A percentile compares a stretch with the other conserved stretches of the same genome.
Evolutionary conservation across 1,140 invertebrate genomes (phyloP).

Genomic region (Reticulitermes speratus): DNA sequence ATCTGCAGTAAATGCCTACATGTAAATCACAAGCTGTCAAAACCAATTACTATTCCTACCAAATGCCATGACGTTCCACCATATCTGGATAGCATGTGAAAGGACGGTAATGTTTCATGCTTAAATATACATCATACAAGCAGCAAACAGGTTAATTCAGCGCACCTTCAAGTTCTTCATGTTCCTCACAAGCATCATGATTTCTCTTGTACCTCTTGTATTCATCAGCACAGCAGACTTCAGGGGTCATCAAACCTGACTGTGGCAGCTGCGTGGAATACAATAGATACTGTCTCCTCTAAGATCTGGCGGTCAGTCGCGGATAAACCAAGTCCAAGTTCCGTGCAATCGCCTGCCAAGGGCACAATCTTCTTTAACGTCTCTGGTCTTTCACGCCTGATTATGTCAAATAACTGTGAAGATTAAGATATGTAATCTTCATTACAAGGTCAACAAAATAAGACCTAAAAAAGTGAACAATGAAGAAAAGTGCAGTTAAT

Average conservation of each 20-base stretch:
- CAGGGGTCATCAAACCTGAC: slow-evolving; percentile 39
- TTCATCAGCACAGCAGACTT: slow-evolving; percentile 42
- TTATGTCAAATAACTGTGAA: slow-evolving; percentile 51
- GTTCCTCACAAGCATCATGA: slow-evolving; percentile 42
- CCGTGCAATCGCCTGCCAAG: slow-evolving; percentile 60
- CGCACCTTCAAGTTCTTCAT: slow-evolving; percentile 42
- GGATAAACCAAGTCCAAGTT: slow-evolving; percentile 51
- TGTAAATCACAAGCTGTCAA: no score
- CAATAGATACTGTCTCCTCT: slow-evolving; percentile 51
- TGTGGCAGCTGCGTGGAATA: slow-evolving; percentile 68
- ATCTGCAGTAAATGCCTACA: no score
- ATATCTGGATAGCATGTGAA: no score
- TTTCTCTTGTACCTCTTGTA: slow-evolving; percentile 43
- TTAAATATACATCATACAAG: no score
- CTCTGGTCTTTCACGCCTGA: slow-evolving; percentile 42
- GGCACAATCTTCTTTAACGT: slow-evolving; percentile 53
- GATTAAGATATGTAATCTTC: no score
- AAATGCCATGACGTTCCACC: no score
- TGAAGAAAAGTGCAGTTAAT: no score
- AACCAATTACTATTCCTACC: no score
- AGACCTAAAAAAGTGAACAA: no score
- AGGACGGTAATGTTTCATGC: no score
- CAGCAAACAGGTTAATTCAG: neutral
- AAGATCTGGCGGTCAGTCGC: slow-evolving; percentile 50
- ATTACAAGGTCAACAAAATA: no score